Evolutionary conservation across 92 coral and sea anemone species (phyloP), one percentile per base, ranked within the genome.

Genomic region (Bergia sp.): DNA sequence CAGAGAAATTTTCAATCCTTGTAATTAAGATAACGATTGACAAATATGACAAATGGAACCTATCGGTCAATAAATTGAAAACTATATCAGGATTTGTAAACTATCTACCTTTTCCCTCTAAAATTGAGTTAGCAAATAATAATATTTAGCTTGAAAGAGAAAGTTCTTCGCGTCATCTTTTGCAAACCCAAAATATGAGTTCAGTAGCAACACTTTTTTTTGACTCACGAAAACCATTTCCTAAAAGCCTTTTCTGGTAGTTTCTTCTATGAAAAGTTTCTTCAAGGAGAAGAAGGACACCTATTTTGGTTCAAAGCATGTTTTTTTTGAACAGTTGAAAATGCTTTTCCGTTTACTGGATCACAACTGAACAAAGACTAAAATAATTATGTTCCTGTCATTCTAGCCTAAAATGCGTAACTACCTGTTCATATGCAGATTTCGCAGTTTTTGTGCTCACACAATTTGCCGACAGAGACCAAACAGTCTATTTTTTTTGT

Each of bases 391-490:
- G 12, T 84, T 84, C 37, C 71, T 44, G 78, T 71, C 65, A 73
- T 21, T 29, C 73, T 37, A 57, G 53, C 29, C 29, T 29, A 29
- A 58, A 80, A 37, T 80, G 40, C 85, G 73, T 45, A 80, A 55
- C 71, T 21, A 55, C 37, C 73, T 45, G 79, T 66, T 82, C 43
- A 84, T 69, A 84, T 84, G 79, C 47, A 84, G 78, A 84, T 84
- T 84, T 71, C 43, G 45, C 43, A 84, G 65, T 50, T 36, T 67
- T 45, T 84, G 37, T 29, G 66, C 36, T 49, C 87, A 39, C 87
- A 84, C 87, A 45, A 42, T 84, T 47, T 84, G 67, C 79, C 87
- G 87, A 84, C 87, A 42, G 67, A 65, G 77, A 84, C 79, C 79
- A 84, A 71, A 84, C 44, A 84, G 67, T 72, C 29, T 84, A 45